phyloP scores from a whole-genome alignment of 2,888 invertebrate species.

The Drosophila limbata region DNA sequence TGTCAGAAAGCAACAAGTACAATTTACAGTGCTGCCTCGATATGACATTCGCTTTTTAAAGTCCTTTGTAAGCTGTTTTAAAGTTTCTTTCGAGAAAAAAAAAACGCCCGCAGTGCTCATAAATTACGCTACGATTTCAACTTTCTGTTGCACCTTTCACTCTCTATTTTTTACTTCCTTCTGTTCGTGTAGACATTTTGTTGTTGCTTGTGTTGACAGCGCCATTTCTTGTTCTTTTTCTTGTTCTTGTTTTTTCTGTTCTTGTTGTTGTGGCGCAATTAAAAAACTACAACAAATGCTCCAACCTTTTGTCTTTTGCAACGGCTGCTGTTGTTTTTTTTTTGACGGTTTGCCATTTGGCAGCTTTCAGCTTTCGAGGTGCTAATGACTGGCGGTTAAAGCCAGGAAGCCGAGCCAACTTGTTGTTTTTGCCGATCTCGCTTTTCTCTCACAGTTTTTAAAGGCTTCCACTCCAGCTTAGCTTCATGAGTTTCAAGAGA shows the following conservation, averaged over 20 bases:
- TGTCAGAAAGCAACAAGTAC: background rate
- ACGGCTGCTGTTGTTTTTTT: conserved; percentile 5
- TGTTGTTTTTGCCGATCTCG: conserved; percentile 17
- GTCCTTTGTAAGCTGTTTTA: background rate
- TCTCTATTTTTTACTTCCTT: background rate
- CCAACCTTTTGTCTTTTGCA: conserved; percentile 24
- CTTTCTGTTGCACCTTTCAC: conserved; percentile 1
- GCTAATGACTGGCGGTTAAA: conserved; percentile 41
- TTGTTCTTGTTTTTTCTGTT: background rate
- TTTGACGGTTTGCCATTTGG: conserved; percentile 17
- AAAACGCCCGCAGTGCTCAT: conserved; percentile 11
- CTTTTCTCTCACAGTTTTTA: conserved; percentile 17
- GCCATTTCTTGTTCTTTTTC: conserved; percentile 8
- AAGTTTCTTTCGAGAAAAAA: background rate
- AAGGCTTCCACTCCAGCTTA: conserved; percentile 22
- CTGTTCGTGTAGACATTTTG: conserved; percentile 8
- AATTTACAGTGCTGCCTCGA: background rate
- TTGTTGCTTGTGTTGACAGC: conserved; percentile 6
- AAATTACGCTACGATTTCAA: conserved; percentile 33
- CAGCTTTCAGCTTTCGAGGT: conserved; percentile 31
- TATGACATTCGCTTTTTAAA: background rate
- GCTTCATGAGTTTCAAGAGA: conserved; percentile 43
- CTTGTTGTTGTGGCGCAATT: conserved; percentile 41
- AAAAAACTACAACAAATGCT: conserved; percentile 43
- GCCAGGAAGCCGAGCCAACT: conserved; percentile 32